Base-by-base conservation (phyloP, 2,797 vertebrate genomes). In the Hemibagrus guttatus region DNA sequence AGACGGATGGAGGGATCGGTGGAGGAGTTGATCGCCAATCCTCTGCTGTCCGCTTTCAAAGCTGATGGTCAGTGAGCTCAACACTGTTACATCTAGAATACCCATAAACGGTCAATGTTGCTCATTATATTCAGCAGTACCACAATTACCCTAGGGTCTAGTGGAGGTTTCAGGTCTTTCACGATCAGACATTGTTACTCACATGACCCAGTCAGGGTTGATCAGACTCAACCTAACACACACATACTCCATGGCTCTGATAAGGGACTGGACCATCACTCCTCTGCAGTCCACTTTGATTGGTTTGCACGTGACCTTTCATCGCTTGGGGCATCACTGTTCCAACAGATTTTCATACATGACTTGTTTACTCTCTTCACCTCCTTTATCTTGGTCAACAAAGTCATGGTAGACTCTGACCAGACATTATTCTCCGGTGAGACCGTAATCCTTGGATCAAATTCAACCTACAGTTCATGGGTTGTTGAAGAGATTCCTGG, bases 1-100 rank as follows among this genome's bases (percentile, higher is more conserved):
- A 91, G 98, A 89, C 97, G 97, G 90, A 96, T 99, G 96, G 98
- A 99, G 85, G 98, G 97, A 39, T 99, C 98, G 0, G 98, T 99
- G 91, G 98, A 99, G 93, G 98, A 99, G 93, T 93, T 99, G 90
- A 99, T 99, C 85, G 97, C 97, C 0, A 95, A 94, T 42, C 97
- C 96, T 19, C 90, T 99, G 28, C 93, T 98, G 83, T 88, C 94
- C 6, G 89, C 93, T 68, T 99, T 99, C 94, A 96, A 94, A 91
- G 96, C 97, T 9, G 94, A 96, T 2, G 97, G 98, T 98, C 90
- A 95, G 97, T 54, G 0, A 84, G 11, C 46, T 16, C 54, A 13
- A 71, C 8, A 0, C 14, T 26, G 12, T 84, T 49, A 74, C 1
- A 28, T 49, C 6, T 6, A 49, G 71, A n/a, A 74, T 46, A 31